These are phyloP conservation scores for Orthosia incerta DNA, from an alignment of 2,888 invertebrate genomes.

Conservation along the genomic window DNA sequence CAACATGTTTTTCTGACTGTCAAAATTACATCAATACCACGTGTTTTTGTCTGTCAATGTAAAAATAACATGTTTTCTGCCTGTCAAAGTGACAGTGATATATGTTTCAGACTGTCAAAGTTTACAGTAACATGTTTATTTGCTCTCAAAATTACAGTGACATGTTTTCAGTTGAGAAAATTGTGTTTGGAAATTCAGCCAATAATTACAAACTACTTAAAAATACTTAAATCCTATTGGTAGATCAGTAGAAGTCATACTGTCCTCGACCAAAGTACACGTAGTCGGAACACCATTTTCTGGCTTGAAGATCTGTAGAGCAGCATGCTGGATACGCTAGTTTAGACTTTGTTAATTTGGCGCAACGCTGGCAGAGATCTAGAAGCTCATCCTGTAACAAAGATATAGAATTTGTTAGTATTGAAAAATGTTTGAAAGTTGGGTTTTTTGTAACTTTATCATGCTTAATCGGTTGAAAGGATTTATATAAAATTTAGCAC, in stretches of 20 bases:
- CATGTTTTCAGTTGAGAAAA: neutral
- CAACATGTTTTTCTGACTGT: neutral
- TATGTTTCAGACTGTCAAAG: neutral
- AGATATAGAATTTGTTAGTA: constrained; percentile 15
- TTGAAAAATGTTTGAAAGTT: neutral
- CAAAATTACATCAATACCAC: neutral
- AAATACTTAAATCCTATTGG: constrained; percentile 14
- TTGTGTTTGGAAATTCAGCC: constrained; percentile 2
- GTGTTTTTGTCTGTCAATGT: neutral
- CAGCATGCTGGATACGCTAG: constrained; percentile 92
- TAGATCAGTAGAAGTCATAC: constrained; percentile 77
- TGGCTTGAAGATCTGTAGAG: constrained; percentile 89
- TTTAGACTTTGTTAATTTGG: constrained; percentile 91
- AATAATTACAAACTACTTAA: constrained; percentile 22
- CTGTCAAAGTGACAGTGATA: neutral
- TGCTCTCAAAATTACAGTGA: neutral
- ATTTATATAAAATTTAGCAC: too few relatives aligned
- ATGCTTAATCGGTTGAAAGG: too few relatives aligned
- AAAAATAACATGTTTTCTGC: neutral
- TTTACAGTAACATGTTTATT: too few relatives aligned
- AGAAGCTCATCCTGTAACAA: constrained; percentile 86
- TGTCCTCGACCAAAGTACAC: constrained; percentile 89
- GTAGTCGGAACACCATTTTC: constrained; percentile 91
- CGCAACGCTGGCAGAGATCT: constrained; percentile 92
- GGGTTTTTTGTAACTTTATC: neutral